Conservation (phyloP, 2,888 invertebrate species). For the Thyatira batis region DNA sequence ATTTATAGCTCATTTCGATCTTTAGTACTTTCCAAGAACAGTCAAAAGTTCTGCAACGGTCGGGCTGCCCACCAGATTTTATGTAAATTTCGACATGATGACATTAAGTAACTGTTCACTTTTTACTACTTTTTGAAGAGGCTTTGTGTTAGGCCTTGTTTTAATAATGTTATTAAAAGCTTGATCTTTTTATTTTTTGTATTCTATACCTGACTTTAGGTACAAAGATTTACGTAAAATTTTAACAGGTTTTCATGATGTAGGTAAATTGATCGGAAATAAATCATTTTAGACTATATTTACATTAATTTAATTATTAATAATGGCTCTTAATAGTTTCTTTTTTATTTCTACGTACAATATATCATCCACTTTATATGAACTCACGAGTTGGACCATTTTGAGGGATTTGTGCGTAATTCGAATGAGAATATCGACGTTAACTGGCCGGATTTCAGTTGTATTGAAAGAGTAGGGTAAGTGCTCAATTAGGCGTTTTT, state of each 20-base stretch:
- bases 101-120: conserved; percentile 64
- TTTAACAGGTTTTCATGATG: no score
- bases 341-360: not conserved
- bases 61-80: conserved; percentile 62
- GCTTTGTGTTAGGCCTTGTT: conserved; percentile 17
- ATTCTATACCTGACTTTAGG: not conserved
- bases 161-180: conserved; percentile 17
- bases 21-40: conserved; percentile 72
- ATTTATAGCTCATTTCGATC: conserved; percentile 73
- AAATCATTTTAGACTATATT: no score
- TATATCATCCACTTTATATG: no score
- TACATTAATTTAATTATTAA: no score
- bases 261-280: no score
- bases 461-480: conserved; percentile 45
- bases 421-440: conserved; percentile 11
- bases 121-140: conserved; percentile 52
- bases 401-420: not conserved
- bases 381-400: not conserved
- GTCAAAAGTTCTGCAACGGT: conserved; percentile 65
- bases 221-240: no score
- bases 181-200: conserved; percentile 1
- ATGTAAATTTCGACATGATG: conserved; percentile 71
- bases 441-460: conserved; percentile 15
- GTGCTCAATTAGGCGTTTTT: conserved; percentile 49
- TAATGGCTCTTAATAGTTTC: no score